Percentiles rank a stretch among this genome's conserved stretches.
These are phyloP conservation scores for Diploscapter pachys DNA, from an alignment of 1,140 invertebrate genomes.

Conservation along the genomic window DNA sequence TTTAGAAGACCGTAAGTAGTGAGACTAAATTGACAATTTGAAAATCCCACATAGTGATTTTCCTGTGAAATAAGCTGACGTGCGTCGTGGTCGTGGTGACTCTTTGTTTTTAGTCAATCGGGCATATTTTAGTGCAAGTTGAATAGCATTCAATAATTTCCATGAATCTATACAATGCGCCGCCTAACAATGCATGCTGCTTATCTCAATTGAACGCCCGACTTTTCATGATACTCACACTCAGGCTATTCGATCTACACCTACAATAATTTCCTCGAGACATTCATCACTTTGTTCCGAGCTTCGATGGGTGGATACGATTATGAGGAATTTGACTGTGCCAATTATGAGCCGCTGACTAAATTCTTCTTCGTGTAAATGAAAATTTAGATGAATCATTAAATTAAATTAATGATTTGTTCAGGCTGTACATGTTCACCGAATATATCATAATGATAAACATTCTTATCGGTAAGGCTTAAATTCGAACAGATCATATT, in stretches of 20 bases:
- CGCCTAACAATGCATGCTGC: too few species aligned
- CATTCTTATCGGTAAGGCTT: conserved; percentile 65
- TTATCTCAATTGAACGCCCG: conserved; percentile 57
- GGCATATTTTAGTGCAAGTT: too few species aligned
- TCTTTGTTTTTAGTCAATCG: too few species aligned
- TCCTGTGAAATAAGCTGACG: conserved; percentile 56
- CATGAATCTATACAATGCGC: too few species aligned
- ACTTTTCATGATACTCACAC: conserved; percentile 36
- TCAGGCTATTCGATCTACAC: conserved; percentile 73
- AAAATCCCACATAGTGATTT: too few species aligned
- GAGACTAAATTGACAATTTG: too few species aligned
- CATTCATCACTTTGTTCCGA: conserved; percentile 95
- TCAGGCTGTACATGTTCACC: conserved; percentile 84
- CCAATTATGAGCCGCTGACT: conserved; percentile 81
- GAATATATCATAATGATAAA: conserved; percentile 79
- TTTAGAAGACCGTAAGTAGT: too few species aligned
- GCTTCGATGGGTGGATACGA: conserved; percentile 97
- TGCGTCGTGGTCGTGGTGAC: not conserved
- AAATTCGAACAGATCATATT: not conserved
- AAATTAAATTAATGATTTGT: too few species aligned
- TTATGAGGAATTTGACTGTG: conserved; percentile 81
- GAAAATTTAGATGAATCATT: too few species aligned
- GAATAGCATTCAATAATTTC: too few species aligned
- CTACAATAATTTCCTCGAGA: conserved; percentile 71
- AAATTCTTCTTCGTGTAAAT: conserved; percentile 81